Base-by-base conservation (phyloP, 2,797 vertebrate genomes). In the Neomorphus geoffroyi region DNA sequence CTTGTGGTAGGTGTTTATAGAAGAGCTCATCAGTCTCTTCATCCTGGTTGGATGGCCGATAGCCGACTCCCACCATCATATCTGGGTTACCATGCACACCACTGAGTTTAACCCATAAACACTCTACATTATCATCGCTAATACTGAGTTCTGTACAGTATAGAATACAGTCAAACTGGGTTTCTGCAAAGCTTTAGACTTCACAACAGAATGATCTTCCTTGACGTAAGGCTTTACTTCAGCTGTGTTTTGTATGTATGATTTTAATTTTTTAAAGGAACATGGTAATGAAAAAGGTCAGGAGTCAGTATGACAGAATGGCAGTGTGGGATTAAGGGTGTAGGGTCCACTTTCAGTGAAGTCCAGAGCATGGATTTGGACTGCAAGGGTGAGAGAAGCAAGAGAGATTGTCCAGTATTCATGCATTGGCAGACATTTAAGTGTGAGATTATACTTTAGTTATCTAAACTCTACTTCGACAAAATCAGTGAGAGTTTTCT, bases 181-280 rank as follows among this genome's bases (percentile, higher is more conserved):
- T 39, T 82, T 94, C 61, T 48, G 83, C 72, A 60, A 70, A 81
- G 67, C 66, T 79, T 96, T 95, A 92, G 87, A 91, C 80, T 97
- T 97, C 65, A 92, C 57, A 88, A 48, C 85, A 84, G 27, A 92
- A 66, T 78, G 70, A 71, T 90, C 35, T 65, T 87, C 22, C 62
- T 80, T 46, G 65, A 67, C 3, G 2, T 22, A 66, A 91, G 86
- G 74, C 88, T 96, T 96, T 94, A 60, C 67, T 95, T 96, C 62
- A 85, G 48, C 79, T 6, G 3, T 90, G 74, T 95, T 70, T 95
- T 61, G 90, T 71, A 70, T 86, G 79, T 91, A 92, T 94, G 2
- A 58, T 78, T 96, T 97, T 95, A 62, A 79, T 92, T 90, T 97
- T 97, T 96, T 95, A 88, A 97, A 96, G 91, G 80, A 96, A 86